phyloP scores from a whole-genome alignment of 2,797 vertebrate genomes.

The Chrysolophus pictus region DNA sequence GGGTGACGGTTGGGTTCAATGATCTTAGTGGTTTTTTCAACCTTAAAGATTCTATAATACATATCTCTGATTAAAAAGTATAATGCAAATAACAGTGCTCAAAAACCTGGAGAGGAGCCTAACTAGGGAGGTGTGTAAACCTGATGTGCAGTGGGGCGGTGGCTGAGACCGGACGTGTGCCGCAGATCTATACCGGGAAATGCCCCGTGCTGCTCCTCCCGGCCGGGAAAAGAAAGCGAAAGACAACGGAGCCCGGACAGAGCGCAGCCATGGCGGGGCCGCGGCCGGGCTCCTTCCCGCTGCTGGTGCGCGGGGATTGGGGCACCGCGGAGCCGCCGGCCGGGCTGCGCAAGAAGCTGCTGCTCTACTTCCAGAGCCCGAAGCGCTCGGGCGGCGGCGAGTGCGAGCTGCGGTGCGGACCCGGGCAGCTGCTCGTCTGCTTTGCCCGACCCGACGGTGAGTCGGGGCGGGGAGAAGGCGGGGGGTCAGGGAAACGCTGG shows the following conservation, averaged over 20 bases:
- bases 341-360: conserved; percentile 70
- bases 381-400: conserved; percentile 79
- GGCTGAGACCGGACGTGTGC: no score
- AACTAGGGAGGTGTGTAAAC: no score
- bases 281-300: neutral
- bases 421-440: conserved; percentile 27
- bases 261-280: neutral
- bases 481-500: neutral
- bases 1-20: no score
- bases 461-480: neutral
- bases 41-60: no score
- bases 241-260: neutral
- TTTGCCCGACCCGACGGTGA: conserved; percentile 34
- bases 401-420: conserved; percentile 58
- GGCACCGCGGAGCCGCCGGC: conserved; percentile 17
- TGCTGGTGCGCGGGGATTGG: conserved; percentile 59
- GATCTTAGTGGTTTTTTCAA: no score
- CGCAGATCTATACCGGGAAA: no score
- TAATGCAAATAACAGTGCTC: neutral
- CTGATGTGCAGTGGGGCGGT: no score
- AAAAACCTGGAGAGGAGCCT: neutral
- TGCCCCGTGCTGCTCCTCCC: no score
- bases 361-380: conserved; percentile 79
- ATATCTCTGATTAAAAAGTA: no score
- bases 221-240: no score